Evolutionary conservation across 2,113 vertebrate genomes (phyloP), one percentile per base, ranked within the genome.

Genomic region (Lampris incognitus): DNA sequence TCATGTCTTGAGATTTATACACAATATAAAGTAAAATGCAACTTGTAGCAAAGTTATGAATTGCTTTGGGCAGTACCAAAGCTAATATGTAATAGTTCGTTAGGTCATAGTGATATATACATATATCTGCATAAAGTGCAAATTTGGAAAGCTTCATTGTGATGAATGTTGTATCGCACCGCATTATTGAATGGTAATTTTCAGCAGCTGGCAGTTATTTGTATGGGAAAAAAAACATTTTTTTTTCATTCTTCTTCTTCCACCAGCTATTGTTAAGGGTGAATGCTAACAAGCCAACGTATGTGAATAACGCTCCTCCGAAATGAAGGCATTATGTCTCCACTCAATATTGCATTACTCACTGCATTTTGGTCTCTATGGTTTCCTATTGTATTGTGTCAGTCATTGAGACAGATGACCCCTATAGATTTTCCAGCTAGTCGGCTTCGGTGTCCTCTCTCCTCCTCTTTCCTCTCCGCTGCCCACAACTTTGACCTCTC

Each of bases 341-440:
- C 24, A 48, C 66, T 78, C 59, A 67, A 79, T 85, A 57, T 91
- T 87, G 76, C 66, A 73, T 92, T 86, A 74, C 87, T 74, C 58
- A 74, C 51, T 58, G 62, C 66, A 81, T 86, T 77, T 81, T 72
- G 42, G 66, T 90, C 82, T 64, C 82, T 81, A 86, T 88, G 82
- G 83, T 74, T 75, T 78, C 79, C 85, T 66, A 76, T 87, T 90
- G 87, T 90, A 60, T 76, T 67, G 70, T 62, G 83, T 72, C 79
- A 81, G 83, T 38, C 78, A 81, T 10, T 62, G 83, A 83, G 83
- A 89, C 78, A 54, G 74, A 63, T 83, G 82, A 90, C 83, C 83
- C 86, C 81, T 88, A 84, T 88, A 91, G 85, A 81, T 87, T 81
- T 89, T 84, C 81, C 81, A 83, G 72, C 76, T 74, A 86, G 75